Percentiles rank a stretch among this genome's conserved stretches.
Evolutionary conservation across 2,113 vertebrate species (phyloP).

Genomic region (Nycticorax nycticorax): DNA sequence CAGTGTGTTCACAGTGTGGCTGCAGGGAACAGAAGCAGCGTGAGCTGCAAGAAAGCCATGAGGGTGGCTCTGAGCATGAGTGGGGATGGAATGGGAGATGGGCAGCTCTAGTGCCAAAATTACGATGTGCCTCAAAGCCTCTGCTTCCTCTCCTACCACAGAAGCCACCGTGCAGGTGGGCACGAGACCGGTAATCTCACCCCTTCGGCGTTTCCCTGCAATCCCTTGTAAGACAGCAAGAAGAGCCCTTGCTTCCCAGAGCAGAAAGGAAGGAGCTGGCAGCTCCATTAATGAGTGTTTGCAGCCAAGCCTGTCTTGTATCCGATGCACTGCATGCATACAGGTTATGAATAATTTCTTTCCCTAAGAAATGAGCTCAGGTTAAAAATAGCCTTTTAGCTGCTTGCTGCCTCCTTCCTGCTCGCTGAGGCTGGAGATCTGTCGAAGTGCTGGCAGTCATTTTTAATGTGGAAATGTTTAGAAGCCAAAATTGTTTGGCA

Average conservation of each 20-base stretch:
- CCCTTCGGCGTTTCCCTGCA: not conserved
- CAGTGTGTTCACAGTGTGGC: rapidly evolving
- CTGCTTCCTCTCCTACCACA: not conserved
- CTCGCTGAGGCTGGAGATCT: not conserved
- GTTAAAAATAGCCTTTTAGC: constrained; percentile 51
- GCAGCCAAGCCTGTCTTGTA: not conserved
- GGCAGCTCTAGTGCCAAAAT: not conserved
- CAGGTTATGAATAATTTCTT: constrained; percentile 41
- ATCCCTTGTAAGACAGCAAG: not conserved
- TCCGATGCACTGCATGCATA: not conserved
- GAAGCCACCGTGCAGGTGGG: not conserved
- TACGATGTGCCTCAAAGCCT: not conserved
- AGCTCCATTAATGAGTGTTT: not conserved
- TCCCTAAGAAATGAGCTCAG: not conserved
- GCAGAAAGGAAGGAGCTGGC: not conserved
- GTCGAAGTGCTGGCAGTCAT: not conserved
- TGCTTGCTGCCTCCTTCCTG: constrained; percentile 15
- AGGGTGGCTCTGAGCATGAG: not conserved
- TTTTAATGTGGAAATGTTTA: not conserved
- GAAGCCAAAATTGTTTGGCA: not conserved
- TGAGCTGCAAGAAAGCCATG: not conserved
- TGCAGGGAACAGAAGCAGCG: not conserved
- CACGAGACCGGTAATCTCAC: not conserved
- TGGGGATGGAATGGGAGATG: rapidly evolving
- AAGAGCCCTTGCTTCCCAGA: not conserved